phyloP scores from a whole-genome alignment of 2,113 vertebrate genomes.

The Neogobius melanostomus region DNA sequence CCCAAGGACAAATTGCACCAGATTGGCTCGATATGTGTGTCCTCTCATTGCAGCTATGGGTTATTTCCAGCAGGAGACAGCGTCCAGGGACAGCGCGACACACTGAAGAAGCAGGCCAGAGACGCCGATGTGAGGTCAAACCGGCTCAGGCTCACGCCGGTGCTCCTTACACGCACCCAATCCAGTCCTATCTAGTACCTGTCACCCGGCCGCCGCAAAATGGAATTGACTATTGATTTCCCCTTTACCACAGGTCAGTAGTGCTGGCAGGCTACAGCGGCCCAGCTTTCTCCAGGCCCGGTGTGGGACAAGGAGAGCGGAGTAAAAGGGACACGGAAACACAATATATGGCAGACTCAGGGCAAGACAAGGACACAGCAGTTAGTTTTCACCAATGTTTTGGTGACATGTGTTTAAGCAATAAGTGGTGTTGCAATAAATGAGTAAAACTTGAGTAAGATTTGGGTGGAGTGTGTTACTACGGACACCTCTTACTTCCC shows the following conservation, averaged over 20 bases:
- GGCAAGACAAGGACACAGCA: conserved; percentile 17
- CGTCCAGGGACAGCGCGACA: conserved; percentile 20
- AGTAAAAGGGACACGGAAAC: conserved; percentile 21
- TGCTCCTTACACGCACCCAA: conserved; percentile 78
- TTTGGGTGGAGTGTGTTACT: not conserved
- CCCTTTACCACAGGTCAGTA: conserved; percentile 74
- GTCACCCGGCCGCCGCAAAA: conserved; percentile 75
- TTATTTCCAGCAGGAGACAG: conserved; percentile 25
- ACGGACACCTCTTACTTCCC: not conserved
- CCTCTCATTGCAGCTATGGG: not conserved
- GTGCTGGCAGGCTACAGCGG: conserved; percentile 56
- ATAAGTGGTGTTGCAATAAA: not conserved
- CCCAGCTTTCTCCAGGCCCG: conserved; percentile 30
- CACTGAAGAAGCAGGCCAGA: not conserved
- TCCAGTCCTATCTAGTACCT: conserved; percentile 79
- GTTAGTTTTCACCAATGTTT: conserved; percentile 21
- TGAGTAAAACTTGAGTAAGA: not conserved
- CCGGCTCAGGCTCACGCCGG: conserved; percentile 59
- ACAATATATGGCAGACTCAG: conserved; percentile 26
- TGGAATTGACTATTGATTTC: conserved; percentile 85
- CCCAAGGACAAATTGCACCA: too few species aligned
- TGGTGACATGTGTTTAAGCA: not conserved
- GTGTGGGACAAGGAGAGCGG: conserved; percentile 40
- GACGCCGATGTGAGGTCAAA: conserved; percentile 39
- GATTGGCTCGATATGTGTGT: not conserved